These are phyloP conservation scores for Fundulus diaphanus DNA, from an alignment of 2,797 vertebrate genomes.

Conservation along the genomic window DNA sequence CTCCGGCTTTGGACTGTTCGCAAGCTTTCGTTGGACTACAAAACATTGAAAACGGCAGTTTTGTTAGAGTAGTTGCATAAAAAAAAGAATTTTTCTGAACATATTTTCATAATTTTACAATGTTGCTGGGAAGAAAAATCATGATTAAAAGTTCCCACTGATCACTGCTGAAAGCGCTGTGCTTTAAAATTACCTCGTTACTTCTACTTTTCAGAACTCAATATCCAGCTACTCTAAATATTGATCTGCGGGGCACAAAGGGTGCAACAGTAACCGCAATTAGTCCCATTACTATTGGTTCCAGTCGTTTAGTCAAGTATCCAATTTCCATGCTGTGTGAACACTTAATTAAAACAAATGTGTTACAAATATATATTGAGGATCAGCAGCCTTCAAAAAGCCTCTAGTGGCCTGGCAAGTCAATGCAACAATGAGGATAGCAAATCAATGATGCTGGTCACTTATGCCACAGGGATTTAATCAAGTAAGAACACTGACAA, in stretches of 20 bases:
- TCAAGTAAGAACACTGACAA: slow-evolving; percentile 78
- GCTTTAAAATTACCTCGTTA: slow-evolving; percentile 48
- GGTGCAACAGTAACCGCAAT: slow-evolving; percentile 80
- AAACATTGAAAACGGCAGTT: slow-evolving; percentile 44
- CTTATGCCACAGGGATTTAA: slow-evolving; percentile 80
- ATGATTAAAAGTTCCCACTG: slow-evolving; percentile 3
- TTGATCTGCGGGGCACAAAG: slow-evolving; percentile 72
- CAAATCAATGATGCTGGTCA: slow-evolving; percentile 82
- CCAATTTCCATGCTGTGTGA: slow-evolving; percentile 84
- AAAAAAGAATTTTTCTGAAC: slow-evolving; percentile 10
- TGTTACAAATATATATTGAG: slow-evolving; percentile 84
- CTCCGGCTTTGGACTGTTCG: slow-evolving; percentile 58
- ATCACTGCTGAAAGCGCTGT: slow-evolving; percentile 28
- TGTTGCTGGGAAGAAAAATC: slow-evolving; percentile 3
- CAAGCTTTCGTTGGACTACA: slow-evolving; percentile 56
- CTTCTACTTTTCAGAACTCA: slow-evolving; percentile 67
- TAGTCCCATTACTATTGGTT: slow-evolving; percentile 81
- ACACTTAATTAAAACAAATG: slow-evolving; percentile 90
- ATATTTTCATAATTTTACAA: neutral
- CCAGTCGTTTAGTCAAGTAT: slow-evolving; percentile 82
- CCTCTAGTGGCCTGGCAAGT: slow-evolving; percentile 76
- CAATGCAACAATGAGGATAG: slow-evolving; percentile 80
- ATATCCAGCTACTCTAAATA: slow-evolving; percentile 77
- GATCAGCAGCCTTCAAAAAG: slow-evolving; percentile 80
- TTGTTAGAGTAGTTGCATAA: slow-evolving; percentile 18